These are phyloP conservation scores for Steinernema carpocapsae DNA, from an alignment of 2,888 invertebrate genomes.

Conservation along the genomic window DNA sequence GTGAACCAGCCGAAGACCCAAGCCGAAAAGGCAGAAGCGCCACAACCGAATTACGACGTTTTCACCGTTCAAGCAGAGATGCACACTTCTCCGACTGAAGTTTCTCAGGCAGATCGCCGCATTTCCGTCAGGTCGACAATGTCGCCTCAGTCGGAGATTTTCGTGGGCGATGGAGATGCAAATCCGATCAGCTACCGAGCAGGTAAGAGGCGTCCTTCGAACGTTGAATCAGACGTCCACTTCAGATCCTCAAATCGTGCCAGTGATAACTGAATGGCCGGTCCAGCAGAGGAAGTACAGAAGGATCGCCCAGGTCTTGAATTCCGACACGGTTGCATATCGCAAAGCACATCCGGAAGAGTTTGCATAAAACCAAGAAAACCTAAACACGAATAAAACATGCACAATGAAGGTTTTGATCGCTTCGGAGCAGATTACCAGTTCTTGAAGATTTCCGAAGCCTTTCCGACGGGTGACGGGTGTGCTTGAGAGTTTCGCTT, in stretches of 20 bases:
- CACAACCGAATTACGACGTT: conserved; percentile 1
- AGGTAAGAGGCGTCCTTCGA: background rate
- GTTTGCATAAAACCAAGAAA: too few species aligned
- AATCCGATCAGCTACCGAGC: background rate
- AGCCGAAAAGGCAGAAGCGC: too few species aligned
- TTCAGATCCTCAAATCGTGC: background rate
- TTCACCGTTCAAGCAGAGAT: conserved; percentile 10
- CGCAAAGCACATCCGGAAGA: too few species aligned
- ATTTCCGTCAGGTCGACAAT: background rate
- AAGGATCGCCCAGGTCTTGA: too few species aligned
- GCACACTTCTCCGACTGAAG: background rate
- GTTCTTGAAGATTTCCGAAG: too few species aligned
- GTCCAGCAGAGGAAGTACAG: background rate
- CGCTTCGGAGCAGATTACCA: too few species aligned
- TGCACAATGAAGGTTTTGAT: too few species aligned
- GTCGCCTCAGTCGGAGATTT: conserved; percentile 1
- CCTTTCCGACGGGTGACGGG: too few species aligned
- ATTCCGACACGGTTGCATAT: too few species aligned
- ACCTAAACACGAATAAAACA: too few species aligned
- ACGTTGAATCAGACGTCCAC: background rate
- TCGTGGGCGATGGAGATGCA: background rate
- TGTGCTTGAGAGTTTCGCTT: too few species aligned
- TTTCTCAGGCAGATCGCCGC: background rate
- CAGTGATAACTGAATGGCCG: background rate
- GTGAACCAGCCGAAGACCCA: background rate